Evolutionary conservation across 2,797 vertebrate species (phyloP).

Genomic region (Schizopygopsis pylzovi): DNA sequence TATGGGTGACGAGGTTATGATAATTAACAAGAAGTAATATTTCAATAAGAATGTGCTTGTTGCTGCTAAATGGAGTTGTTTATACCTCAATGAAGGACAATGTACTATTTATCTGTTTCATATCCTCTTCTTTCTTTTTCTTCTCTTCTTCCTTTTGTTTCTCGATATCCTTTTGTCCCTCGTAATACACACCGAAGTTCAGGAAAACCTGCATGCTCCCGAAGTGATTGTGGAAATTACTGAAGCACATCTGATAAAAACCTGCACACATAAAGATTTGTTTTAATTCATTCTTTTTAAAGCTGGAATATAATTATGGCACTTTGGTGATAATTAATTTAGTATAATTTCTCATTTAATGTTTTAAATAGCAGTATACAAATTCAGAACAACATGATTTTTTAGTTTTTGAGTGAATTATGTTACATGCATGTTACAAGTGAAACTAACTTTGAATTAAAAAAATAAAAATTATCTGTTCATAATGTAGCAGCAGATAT

Average conservation of each 20-base stretch:
- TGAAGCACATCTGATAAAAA: slow-evolving; percentile 93
- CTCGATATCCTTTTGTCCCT: slow-evolving; percentile 65
- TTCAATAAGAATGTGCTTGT: background rate
- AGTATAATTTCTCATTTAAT: too few relatives aligned
- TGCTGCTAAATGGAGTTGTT: background rate
- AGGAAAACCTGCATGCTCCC: slow-evolving; percentile 89
- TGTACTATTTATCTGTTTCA: slow-evolving; percentile 83
- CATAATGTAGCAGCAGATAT: background rate
- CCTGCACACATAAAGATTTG: slow-evolving; percentile 72
- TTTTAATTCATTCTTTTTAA: too few relatives aligned
- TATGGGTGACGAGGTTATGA: background rate
- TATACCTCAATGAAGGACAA: slow-evolving; percentile 84
- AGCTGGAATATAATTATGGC: too few relatives aligned
- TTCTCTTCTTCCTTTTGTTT: slow-evolving; percentile 65
- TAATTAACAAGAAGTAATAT: background rate
- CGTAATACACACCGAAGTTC: slow-evolving; percentile 91
- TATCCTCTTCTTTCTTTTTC: slow-evolving; percentile 67
- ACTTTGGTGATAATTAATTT: background rate
- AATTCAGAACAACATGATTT: background rate
- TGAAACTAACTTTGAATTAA: background rate
- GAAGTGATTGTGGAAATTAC: slow-evolving; percentile 89
- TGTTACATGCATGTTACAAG: background rate
- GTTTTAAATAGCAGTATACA: background rate
- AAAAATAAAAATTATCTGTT: background rate
- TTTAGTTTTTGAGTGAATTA: background rate